These are phyloP conservation scores for Diabrotica balteata DNA, from an alignment of 2,888 invertebrate species.

Conservation along the genomic window DNA sequence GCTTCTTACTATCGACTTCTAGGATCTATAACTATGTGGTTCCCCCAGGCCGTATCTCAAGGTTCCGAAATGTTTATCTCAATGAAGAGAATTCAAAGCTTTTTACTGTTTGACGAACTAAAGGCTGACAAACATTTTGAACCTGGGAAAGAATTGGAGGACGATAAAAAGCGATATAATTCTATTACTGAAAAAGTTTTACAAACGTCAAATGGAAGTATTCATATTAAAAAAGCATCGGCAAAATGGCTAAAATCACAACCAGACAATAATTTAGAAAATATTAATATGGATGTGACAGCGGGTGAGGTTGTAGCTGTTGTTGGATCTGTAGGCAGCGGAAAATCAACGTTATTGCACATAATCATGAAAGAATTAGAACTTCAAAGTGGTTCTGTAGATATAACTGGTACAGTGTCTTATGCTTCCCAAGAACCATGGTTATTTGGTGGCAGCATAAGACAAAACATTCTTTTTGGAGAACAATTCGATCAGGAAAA, in stretches of 20 bases:
- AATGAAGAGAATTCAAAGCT: constrained; percentile 63
- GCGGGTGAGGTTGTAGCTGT: constrained; percentile 65
- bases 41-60: constrained; percentile 70
- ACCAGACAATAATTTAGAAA: constrained; percentile 60
- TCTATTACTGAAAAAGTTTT: neutral
- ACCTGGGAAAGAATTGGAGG: too few relatives aligned
- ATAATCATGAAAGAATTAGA: constrained; percentile 75
- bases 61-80: constrained; percentile 67
- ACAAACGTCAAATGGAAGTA: constrained; percentile 52
- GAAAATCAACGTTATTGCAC: constrained; percentile 66
- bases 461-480: constrained; percentile 87
- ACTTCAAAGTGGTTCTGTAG: constrained; percentile 68
- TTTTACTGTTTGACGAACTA: constrained; percentile 57
- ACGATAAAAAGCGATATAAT: neutral
- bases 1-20: constrained; percentile 78
- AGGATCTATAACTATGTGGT: constrained; percentile 69
- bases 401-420: constrained; percentile 70
- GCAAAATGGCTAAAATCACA: constrained; percentile 23
- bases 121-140: neutral
- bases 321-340: constrained; percentile 71
- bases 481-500: constrained; percentile 66
- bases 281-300: constrained; percentile 69
- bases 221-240: constrained; percentile 63
- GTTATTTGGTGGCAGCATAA: constrained; percentile 77
- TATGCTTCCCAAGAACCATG: constrained; percentile 88